These are phyloP conservation scores for Phrixothrix hirtus DNA, from an alignment of 2,888 invertebrate species.

Conservation along the genomic window DNA sequence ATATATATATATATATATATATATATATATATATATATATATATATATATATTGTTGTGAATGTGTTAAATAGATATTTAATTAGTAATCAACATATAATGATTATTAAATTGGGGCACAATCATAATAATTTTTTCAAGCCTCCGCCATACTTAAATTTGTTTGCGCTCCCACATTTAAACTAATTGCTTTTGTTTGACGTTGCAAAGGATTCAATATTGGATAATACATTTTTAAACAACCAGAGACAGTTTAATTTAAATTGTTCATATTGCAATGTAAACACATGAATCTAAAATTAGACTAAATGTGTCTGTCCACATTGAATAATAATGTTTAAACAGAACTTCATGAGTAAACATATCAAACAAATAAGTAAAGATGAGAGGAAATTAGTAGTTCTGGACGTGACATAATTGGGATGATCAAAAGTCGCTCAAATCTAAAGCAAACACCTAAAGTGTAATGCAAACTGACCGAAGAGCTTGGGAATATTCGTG, in stretches of 20 bases:
- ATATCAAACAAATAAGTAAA: conserved; percentile 2
- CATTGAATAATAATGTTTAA: conserved; percentile 8
- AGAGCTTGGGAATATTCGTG: conserved; percentile 30
- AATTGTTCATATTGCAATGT: background rate
- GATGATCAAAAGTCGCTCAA: conserved; percentile 31
- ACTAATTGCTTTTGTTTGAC: background rate
- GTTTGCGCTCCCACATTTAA: too few species aligned
- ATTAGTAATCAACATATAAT: too few species aligned
- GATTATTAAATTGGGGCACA: too few species aligned
- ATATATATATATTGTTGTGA: too few species aligned
- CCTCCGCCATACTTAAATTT: too few species aligned
- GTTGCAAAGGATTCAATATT: too few species aligned
- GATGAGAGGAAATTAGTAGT: conserved; percentile 12
- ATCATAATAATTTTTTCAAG: too few species aligned
- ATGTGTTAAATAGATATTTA: too few species aligned
- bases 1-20: too few species aligned
- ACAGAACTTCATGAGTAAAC: conserved; percentile 2
- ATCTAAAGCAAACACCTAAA: conserved; percentile 33
- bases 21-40: too few species aligned
- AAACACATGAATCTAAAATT: background rate
- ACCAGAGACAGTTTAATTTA: too few species aligned
- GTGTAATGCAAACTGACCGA: conserved; percentile 33
- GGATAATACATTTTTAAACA: too few species aligned
- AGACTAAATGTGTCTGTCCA: background rate
- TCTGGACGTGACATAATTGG: conserved; percentile 27